Conservation (phyloP, 1,140 invertebrate species). For the Pseudoatta argentina region DNA sequence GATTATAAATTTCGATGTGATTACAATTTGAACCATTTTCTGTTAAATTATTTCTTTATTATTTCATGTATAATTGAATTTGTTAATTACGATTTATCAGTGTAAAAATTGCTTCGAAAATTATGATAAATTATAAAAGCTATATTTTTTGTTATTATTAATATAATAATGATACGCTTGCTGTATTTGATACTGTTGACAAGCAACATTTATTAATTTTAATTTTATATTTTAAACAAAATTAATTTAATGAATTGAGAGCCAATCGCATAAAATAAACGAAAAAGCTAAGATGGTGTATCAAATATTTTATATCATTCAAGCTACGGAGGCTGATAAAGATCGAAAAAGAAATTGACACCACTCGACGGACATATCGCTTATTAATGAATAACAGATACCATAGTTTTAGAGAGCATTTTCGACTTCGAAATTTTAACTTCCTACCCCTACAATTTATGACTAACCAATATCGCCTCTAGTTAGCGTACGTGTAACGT, state of each 20-base stretch:
- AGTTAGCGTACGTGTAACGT: conserved; percentile 75
- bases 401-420: conserved; percentile 77
- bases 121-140: neutral
- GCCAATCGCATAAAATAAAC: conserved; percentile 34
- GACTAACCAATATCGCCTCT: conserved; percentile 76
- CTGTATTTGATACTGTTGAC: conserved; percentile 43
- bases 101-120: neutral
- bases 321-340: conserved; percentile 51
- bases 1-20: neutral
- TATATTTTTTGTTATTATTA: conserved; percentile 12
- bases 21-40: neutral
- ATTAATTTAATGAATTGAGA: neutral
- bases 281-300: conserved; percentile 62
- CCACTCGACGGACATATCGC: conserved; percentile 81
- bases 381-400: conserved; percentile 80
- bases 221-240: conserved; percentile 5
- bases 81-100: neutral
- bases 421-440: conserved; percentile 77
- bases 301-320: conserved; percentile 76
- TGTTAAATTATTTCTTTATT: neutral
- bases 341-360: conserved; percentile 59
- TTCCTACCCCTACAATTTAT: conserved; percentile 72
- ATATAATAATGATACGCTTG: conserved; percentile 37
- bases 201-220: conserved; percentile 12
- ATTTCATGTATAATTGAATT: neutral